Evolutionary conservation across 2,113 vertebrate species (phyloP), one percentile per base, ranked within the genome.

Genomic region (Carollia perspicillata): DNA sequence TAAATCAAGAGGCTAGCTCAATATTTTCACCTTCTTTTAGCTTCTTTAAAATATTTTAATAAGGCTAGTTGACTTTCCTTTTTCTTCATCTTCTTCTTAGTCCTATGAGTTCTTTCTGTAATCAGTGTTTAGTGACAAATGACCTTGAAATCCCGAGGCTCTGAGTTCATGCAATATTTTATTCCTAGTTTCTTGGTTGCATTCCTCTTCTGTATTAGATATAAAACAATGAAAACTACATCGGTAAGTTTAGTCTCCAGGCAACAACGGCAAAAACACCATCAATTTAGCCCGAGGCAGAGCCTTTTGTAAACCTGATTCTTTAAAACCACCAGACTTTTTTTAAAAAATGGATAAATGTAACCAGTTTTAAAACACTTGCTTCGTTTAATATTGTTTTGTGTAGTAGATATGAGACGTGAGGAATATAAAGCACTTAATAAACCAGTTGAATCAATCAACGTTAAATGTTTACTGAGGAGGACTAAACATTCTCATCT

Each of bases 171-270:
- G 5, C 79, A 28, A 51, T 80, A 66, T 69, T 90, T 90, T 55
- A 81, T 91, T 80, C 12, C 44, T 20, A 22, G 23, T 84, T 28
- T 18, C 35, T 89, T 75, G 58, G 37, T 65, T 96, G 71, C 42
- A 51, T 92, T 79, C 63, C 22, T n/a, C 13, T 89, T 84, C 35
- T 14, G 0, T 28, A 26, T 84, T 92, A 78, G 47, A 90, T 85
- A 81, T 75, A 78, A 96, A 90, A 83, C 71, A 87, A n/a, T 30
- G 23, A 87, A 96, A 90, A 74, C 68, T 40, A 20, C 37, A 97
- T 90, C 80, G 80, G 71, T 96, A 90, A 51, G 12, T 66, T 87
- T 37, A 69, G 80, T 92, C 74, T 95, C 42, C 40, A 88, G 66
- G 65, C 40, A 90, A 68, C 60, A 75, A 60, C 28, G 44, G 42